Base-by-base conservation (phyloP, 1,140 invertebrate genomes). In the Lasioglossum albipes region DNA sequence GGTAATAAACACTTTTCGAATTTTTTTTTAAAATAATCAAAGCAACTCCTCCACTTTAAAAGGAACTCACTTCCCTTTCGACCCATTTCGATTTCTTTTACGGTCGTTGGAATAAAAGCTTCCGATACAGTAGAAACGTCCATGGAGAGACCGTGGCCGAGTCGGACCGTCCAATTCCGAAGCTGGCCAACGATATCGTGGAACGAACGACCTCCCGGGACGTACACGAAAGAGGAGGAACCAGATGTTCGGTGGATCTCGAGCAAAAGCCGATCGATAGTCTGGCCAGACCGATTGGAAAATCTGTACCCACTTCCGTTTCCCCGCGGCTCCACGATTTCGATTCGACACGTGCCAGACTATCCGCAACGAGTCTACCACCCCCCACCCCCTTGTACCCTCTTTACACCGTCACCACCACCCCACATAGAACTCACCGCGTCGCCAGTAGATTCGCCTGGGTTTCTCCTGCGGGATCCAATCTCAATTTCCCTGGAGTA, bases 401-500 rank as follows among this genome's bases (percentile, higher is more conserved):
- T 74, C 22, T 41, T 2, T 49, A 13, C 13, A 12, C 9, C 45
- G 45, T 49, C 45, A 10, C 7, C 42, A 49, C 45, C 10, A 10
- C 45, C 45, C 45, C 10, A 49, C 13, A 13, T 10, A 54, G 0
- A 20, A 52, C 54, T 62, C 22, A 52, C 27, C 20, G 62, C n/a
- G n/a, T 61, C 62, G 57, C 49, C 61, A 20, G 22, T 61, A 16
- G 36, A 85, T 81, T 57, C 79, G 66, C 69, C 36, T 66, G 65
- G 74, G 71, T 72, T 75, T 73, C 70, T 76, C 70, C 65, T 81
- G 71, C 72, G 13, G 54, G 74, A 88, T 84, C 85, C 85, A 85
- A 90, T 89, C 87, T 89, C 88, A 87, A 89, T 89, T 88, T 89
- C 74, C 86, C 83, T 80, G 57, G 82, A 84, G 76, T 85, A 78